Evolutionary conservation across 1,140 invertebrate genomes (phyloP).

Genomic region (Orius insidiosus): DNA sequence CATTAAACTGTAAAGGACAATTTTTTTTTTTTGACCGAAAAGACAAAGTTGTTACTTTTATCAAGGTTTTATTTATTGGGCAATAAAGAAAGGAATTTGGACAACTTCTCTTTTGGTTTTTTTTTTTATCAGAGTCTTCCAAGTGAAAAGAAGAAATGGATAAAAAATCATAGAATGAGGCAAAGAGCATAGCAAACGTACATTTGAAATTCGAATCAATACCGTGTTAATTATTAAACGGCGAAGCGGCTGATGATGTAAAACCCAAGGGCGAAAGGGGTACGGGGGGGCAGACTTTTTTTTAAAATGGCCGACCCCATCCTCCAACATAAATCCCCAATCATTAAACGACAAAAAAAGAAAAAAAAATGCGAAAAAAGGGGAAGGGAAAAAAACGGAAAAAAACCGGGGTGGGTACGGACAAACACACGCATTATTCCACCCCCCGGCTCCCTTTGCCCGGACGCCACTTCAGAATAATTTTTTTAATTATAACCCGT

Average conservation of each 20-base stretch:
- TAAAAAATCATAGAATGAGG: too few relatives aligned
- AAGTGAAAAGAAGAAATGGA: too few relatives aligned
- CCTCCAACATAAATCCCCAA: constrained; percentile 12
- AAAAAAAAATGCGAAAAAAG: neutral
- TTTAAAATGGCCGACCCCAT: constrained; percentile 7
- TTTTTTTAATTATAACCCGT: constrained; percentile 12
- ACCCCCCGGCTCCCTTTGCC: neutral
- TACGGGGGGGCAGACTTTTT: neutral
- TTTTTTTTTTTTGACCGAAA: too few relatives aligned
- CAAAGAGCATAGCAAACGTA: neutral
- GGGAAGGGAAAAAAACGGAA: neutral
- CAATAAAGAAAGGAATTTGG: too few relatives aligned
- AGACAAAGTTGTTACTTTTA: too few relatives aligned
- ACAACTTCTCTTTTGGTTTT: too few relatives aligned
- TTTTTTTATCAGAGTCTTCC: too few relatives aligned
- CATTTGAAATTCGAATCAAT: constrained; percentile 12
- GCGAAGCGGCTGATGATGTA: constrained; percentile 7
- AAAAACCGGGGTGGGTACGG: neutral
- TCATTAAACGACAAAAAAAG: constrained; percentile 11
- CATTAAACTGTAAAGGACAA: too few relatives aligned
- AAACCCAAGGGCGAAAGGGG: constrained; percentile 3
- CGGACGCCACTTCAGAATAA: constrained; percentile 1
- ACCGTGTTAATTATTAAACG: constrained; percentile 11
- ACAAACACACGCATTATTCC: constrained; percentile 12
- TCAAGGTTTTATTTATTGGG: too few relatives aligned